These are phyloP conservation scores for Zygaena filipendulae DNA, from an alignment of 2,888 invertebrate species.

Conservation along the genomic window DNA sequence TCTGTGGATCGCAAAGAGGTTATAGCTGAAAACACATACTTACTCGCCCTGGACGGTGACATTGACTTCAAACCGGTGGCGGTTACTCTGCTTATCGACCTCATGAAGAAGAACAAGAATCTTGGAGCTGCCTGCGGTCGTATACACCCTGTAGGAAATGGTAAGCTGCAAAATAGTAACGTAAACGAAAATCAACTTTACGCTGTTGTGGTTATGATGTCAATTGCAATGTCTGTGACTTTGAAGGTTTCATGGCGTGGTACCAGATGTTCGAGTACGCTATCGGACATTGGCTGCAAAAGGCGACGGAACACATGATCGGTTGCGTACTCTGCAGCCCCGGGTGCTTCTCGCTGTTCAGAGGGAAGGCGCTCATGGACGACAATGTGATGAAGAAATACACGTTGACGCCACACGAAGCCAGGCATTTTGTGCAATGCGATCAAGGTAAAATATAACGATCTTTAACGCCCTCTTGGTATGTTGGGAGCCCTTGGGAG, in stretches of 20 bases:
- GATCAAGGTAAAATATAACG: conserved; percentile 93
- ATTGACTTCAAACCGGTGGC: conserved; percentile 88
- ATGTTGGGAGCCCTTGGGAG: background rate
- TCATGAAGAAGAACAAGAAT: conserved; percentile 86
- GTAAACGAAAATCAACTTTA: too few species aligned
- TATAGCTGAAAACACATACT: conserved; percentile 83
- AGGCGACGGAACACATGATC: conserved; percentile 90
- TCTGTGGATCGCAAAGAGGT: conserved; percentile 70
- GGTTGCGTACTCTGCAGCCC: conserved; percentile 92
- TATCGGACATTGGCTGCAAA: conserved; percentile 93
- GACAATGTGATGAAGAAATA: conserved; percentile 91
- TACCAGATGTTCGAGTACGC: conserved; percentile 92
- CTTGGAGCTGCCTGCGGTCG: conserved; percentile 91
- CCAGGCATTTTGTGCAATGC: conserved; percentile 89
- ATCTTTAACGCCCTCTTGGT: too few species aligned
- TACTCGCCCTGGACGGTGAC: conserved; percentile 88
- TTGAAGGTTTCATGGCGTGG: conserved; percentile 82
- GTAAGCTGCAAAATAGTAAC: conserved; percentile 20
- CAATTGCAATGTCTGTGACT: background rate
- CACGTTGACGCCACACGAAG: conserved; percentile 80
- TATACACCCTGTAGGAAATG: conserved; percentile 87
- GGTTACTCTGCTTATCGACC: conserved; percentile 80
- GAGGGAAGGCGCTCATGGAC: conserved; percentile 90
- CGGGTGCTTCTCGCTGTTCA: conserved; percentile 91
- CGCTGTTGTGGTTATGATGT: background rate